Percentiles rank a stretch among this genome's conserved stretches.
phyloP scores from a whole-genome alignment of 2,797 vertebrate species.

The Pteronotus mesoamericanus region DNA sequence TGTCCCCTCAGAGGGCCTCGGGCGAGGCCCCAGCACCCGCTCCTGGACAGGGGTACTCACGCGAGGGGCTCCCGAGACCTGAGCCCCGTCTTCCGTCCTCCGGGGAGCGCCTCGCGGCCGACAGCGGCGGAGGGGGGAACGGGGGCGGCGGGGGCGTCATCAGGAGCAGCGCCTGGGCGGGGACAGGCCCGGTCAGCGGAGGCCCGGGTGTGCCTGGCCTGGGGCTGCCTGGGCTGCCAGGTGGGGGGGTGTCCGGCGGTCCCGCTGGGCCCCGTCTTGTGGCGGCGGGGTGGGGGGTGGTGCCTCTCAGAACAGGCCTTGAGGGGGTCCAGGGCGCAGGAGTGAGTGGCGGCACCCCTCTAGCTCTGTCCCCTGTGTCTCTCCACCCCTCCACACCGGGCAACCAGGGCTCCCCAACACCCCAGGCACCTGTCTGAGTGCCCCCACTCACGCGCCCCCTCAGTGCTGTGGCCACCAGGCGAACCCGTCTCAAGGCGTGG shows the following conservation, averaged over 20 bases:
- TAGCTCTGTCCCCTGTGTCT: background rate
- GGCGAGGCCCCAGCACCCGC: background rate
- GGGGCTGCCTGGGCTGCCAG: background rate
- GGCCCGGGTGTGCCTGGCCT: background rate
- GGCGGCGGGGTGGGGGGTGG: too few relatives aligned
- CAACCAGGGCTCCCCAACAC: background rate
- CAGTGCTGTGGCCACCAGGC: fast-evolving
- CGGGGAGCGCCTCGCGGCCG: background rate
- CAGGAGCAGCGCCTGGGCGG: slow-evolving; percentile 41
- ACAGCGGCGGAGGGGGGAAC: slow-evolving; percentile 53
- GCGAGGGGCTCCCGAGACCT: fast-evolving
- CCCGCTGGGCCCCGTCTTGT: too few relatives aligned
- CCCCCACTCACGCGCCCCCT: too few relatives aligned
- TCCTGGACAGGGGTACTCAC: slow-evolving; percentile 21
- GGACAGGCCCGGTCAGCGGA: background rate
- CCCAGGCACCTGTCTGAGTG: background rate
- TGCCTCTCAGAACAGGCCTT: background rate
- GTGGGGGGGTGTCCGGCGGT: fast-evolving
- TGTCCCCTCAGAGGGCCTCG: fast-evolving
- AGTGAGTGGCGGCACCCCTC: background rate
- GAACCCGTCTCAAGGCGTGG: background rate
- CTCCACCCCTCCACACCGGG: background rate
- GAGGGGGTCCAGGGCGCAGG: background rate
- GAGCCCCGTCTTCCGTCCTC: background rate
- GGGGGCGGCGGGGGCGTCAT: slow-evolving; percentile 47